Evolutionary conservation across 2,888 invertebrate genomes (phyloP), one percentile per base, ranked within the genome.

Genomic region (Imbricaverruca yamaguchii): DNA sequence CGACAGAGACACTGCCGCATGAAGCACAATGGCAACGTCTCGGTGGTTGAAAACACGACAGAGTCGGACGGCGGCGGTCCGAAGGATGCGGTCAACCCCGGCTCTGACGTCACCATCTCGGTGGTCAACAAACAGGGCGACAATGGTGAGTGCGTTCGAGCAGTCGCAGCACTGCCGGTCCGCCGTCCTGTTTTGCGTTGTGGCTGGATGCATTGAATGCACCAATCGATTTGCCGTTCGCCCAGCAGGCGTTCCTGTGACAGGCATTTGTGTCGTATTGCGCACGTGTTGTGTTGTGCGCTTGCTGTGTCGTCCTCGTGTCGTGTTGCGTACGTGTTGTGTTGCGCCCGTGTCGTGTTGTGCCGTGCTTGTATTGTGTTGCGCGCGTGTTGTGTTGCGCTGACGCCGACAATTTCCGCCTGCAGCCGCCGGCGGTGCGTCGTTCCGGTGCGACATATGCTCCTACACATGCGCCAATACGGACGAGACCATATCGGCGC

Each of bases 11-110:
- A 93, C 86, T 93, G 93, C 88, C 91, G 93, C 83, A 89, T 93
- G 88, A 93, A 93, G 87, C 93, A 93, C 88, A 91, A 91, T 86
- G 93, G 93, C 85, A 90, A 92, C 85, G 92, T 93, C 85, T 91
- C 91, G 87, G 92, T 93, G 84, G 89, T 91, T 85, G 88, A 89
- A 77, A 79, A 79, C 85, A 89, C 90, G 82, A 88, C 89, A 80
- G 88, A 89, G 80, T 6, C 23, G 25, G 74, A 74, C 21, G 74
- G 23, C 25, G 13, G 12, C 25, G 10, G 1, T 23, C 23, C 21
- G 74, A 25, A 69, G 23, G 10, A 67, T 11, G 23, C 21, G 25
- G 12, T 15, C 15, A 18, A 21, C 21, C 18, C 74, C 10, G 53
- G 55, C 55, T 74, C 74, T 4, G 74, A 74, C 55, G 74, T 74